Evolutionary conservation across 2,113 vertebrate species (phyloP).

Genomic region (Carassius carassius): DNA sequence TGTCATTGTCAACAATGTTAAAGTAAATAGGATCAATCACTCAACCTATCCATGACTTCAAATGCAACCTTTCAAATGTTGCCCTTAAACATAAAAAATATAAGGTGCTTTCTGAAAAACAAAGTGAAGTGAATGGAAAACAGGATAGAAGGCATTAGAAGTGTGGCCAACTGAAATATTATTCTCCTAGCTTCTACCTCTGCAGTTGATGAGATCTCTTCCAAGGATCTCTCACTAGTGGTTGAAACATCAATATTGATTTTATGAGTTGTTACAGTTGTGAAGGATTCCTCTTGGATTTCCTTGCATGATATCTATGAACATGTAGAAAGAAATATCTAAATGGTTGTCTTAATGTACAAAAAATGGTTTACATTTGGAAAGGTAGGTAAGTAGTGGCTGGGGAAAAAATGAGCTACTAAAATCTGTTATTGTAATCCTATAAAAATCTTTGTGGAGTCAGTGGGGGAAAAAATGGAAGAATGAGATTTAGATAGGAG

Average conservation of each 20-base stretch:
- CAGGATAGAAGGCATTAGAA: not conserved
- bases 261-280: constrained; percentile 28
- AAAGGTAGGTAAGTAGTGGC: constrained; percentile 56
- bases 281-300: constrained; percentile 1
- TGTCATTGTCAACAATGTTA: not conserved
- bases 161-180: not conserved
- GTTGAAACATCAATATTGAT: constrained; percentile 19
- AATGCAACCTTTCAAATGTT: constrained; percentile 13
- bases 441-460: constrained; percentile 20
- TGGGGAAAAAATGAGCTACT: constrained; percentile 1
- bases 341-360: not conserved
- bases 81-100: constrained; percentile 20
- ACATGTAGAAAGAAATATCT: not conserved
- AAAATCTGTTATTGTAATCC: not conserved
- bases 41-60: not conserved
- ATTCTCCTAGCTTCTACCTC: constrained; percentile 60
- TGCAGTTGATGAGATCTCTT: constrained; percentile 78
- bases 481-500: constrained; percentile 20
- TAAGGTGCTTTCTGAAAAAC: constrained; percentile 42
- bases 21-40: not conserved
- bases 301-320: constrained; percentile 1
- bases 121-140: constrained; percentile 34
- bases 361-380: not conserved
- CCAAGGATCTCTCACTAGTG: constrained; percentile 61
- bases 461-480: constrained; percentile 19